Base-by-base conservation (phyloP, 1,140 invertebrate species). In the Triops longicaudatus region DNA sequence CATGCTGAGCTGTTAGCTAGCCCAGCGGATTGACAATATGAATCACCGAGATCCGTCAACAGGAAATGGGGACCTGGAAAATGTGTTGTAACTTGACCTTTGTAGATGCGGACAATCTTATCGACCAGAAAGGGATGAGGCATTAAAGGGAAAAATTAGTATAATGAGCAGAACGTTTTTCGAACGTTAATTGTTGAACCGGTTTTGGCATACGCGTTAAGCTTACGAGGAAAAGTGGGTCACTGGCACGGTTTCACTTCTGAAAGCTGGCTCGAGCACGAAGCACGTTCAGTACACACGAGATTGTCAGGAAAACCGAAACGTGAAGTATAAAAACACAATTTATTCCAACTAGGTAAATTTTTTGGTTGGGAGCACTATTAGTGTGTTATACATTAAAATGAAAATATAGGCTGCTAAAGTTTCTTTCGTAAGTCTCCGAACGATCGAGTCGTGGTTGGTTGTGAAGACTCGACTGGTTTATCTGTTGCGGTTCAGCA, bases 401-500 rank as follows among this genome's bases (percentile, higher is more conserved):
- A 63, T 14, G 50, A 17, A 22, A 63, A 9, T 63, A 5, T 22
- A 6, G 50, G 9, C 14, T 6, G 22, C 10, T 9, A 0, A 63
- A 63, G 14, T 63, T 63, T 4, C 14, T 63, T 22, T 6, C 22
- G 17, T 6, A 63, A 63, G 17, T 14, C 6, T 2, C 50, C 50
- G 10, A 63, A 22, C 50, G 50, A n/a, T 22, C 31, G 7, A 37
- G 31, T 63, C 17, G 14, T 63, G 50, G 50, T 3, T n/a, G 22
- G 22, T 22, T 17, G 22, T 17, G 0, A 73, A 74, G 71, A 73
- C 79, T 14, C 79, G 79, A 73, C 84, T 86, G 80, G 85, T 88
- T 82, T 90, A 91, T 86, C 90, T 92, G 81, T 93, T 91, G 27
- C 76, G 82, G 84, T 89, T 92, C 72, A 94, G 85, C 80, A 93